Evolutionary conservation across 2,888 invertebrate genomes (phyloP), one percentile per base, ranked within the genome.

Genomic region (Eumacrocentrus americanus): DNA sequence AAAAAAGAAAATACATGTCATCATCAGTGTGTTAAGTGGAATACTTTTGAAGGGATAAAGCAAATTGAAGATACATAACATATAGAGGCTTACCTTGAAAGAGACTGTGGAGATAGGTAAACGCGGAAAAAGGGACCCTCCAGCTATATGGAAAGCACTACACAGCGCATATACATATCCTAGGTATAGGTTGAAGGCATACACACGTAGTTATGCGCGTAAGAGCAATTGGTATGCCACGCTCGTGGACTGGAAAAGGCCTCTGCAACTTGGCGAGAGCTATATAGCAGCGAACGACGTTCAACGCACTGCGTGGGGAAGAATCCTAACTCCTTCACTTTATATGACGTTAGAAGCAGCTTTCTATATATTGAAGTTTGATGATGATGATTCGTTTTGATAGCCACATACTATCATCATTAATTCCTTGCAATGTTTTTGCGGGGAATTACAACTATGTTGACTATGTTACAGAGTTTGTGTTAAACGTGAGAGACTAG

Each of bases 201-300:
- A 29, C 51, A 51, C 58, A 51, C 58, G 44, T 58, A 58, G 58
- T 58, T 58, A 44, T 58, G 51, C 51, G 58, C 44, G 58, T 58
- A 58, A 58, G 42, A 51, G 58, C 51, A 51, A 58, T 58, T 58
- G 50, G 51, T 58, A 58, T 58, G 58, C 58, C 44, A 51, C 20
- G 23, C 44, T 58, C 42, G 51, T 44, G 22, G 22, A 58, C 58
- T 50, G 42, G 34, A 57, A 51, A 50, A 58, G 42, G 44, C 35
- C 4, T 47, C 14, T 11, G 38, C 22, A 37, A 12, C 14, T 12
- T 4, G 5, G 29, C 4, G 29, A 29, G 29, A 29, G 29, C 29
- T n/a, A n/a, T n/a, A n/a, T n/a, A n/a, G n/a, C n/a, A n/a, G n/a
- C n/a, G n/a, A 29, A 29, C 29, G 29, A 29, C 29, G 9, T 29